These are phyloP conservation scores for Belonocnema kinseyi DNA, from an alignment of 1,140 invertebrate genomes.

Conservation along the genomic window DNA sequence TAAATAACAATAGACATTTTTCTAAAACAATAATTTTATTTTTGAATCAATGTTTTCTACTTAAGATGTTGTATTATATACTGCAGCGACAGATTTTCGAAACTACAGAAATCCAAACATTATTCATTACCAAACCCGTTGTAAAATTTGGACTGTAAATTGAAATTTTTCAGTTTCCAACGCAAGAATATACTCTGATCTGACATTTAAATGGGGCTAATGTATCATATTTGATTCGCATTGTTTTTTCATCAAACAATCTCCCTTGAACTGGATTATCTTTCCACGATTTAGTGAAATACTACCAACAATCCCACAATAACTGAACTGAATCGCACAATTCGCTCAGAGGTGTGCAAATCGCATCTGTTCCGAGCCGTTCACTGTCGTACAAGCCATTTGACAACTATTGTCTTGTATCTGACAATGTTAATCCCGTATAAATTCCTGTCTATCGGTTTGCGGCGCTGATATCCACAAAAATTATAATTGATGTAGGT, in stretches of 20 bases:
- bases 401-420: constrained; percentile 29
- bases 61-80: too few species aligned
- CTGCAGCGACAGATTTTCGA: too few species aligned
- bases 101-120: too few species aligned
- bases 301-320: constrained; percentile 19
- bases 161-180: too few species aligned
- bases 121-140: too few species aligned
- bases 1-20: too few species aligned
- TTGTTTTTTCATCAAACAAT: constrained; percentile 15
- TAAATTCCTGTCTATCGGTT: constrained; percentile 28
- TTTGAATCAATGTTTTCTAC: too few species aligned
- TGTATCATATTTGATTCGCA: neutral
- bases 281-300: neutral
- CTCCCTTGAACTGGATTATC: constrained; percentile 48
- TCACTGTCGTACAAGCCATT: constrained; percentile 6
- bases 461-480: neutral
- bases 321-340: constrained; percentile 2
- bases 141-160: too few species aligned
- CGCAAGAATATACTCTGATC: too few species aligned
- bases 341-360: constrained; percentile 14
- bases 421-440: constrained; percentile 12
- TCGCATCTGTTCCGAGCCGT: constrained; percentile 13
- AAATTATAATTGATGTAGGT: constrained; percentile 8
- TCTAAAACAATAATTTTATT: too few species aligned
- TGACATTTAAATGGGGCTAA: too few species aligned